Evolutionary conservation across 2,797 vertebrate genomes (phyloP).

Genomic region (Bradypus variegatus): DNA sequence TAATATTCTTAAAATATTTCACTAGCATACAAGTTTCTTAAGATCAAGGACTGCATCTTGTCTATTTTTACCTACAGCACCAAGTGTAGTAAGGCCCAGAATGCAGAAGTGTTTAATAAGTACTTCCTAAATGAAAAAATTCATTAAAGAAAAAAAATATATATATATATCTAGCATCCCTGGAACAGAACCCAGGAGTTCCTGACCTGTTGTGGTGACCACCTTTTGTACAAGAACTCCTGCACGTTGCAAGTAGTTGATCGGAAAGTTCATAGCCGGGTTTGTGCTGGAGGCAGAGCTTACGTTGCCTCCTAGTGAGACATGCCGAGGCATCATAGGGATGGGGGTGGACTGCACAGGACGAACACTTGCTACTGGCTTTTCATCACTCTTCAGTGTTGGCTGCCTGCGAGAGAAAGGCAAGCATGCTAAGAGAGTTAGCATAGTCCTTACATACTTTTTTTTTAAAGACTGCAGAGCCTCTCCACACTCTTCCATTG

Average conservation of each 20-base stretch:
- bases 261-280: constrained; percentile 86
- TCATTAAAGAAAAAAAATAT: not conserved
- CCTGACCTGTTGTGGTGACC: constrained; percentile 92
- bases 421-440: not conserved
- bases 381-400: constrained; percentile 87
- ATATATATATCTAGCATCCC: not conserved
- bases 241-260: constrained; percentile 95
- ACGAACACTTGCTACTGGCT: constrained; percentile 94
- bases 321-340: constrained; percentile 98
- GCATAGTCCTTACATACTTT: not conserved
- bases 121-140: not conserved
- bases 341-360: constrained; percentile 98
- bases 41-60: not conserved
- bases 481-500: not conserved
- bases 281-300: constrained; percentile 81
- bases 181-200: constrained; percentile 19
- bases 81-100: not conserved
- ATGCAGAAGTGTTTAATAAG: constrained; percentile 10
- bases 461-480: not conserved
- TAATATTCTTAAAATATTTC: constrained; percentile 19
- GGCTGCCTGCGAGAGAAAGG: constrained; percentile 80
- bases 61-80: constrained; percentile 4
- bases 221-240: constrained; percentile 97
- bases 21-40: constrained; percentile 27
- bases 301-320: constrained; percentile 75